Conservation (phyloP, 2,888 invertebrate genomes). For the Drosophila prostipennis region DNA sequence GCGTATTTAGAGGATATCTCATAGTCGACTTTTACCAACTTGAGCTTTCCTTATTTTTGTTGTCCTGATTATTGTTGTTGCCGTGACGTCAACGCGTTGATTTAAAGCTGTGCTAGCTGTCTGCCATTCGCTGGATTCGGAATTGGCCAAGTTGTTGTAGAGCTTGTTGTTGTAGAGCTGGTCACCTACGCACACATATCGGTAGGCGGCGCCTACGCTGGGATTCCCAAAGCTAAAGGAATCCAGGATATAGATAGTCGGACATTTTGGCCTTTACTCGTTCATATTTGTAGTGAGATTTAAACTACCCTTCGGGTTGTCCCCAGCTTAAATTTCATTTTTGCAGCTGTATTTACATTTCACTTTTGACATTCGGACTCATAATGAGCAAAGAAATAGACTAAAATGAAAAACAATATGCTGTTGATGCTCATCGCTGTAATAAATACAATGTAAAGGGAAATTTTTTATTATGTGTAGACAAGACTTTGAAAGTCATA, state of each 20-base stretch:
- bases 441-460: neutral
- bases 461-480: too few relatives aligned
- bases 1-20: neutral
- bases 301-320: neutral
- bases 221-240: slow-evolving; percentile 39
- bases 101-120: slow-evolving; percentile 59
- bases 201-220: slow-evolving; percentile 69
- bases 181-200: slow-evolving; percentile 59
- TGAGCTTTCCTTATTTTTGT: neutral
- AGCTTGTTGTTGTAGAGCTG: slow-evolving; percentile 26
- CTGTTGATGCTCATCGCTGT: neutral
- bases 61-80: slow-evolving; percentile 3
- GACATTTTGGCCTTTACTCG: slow-evolving; percentile 4
- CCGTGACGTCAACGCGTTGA: slow-evolving; percentile 67
- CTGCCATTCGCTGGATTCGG: slow-evolving; percentile 68
- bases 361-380: slow-evolving; percentile 32
- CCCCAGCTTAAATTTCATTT: slow-evolving; percentile 50
- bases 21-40: neutral
- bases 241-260: slow-evolving; percentile 45
- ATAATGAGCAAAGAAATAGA: slow-evolving; percentile 35
- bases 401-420: slow-evolving; percentile 67
- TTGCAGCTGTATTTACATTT: slow-evolving; percentile 43
- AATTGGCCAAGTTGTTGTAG: slow-evolving; percentile 38
- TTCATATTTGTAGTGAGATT: slow-evolving; percentile 9
- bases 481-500: too few relatives aligned